A percentile compares a stretch with the other conserved stretches of the same genome.
These are phyloP conservation scores for Zaprionus ornatus DNA, from an alignment of 1,140 invertebrate genomes.

Conservation along the genomic window DNA sequence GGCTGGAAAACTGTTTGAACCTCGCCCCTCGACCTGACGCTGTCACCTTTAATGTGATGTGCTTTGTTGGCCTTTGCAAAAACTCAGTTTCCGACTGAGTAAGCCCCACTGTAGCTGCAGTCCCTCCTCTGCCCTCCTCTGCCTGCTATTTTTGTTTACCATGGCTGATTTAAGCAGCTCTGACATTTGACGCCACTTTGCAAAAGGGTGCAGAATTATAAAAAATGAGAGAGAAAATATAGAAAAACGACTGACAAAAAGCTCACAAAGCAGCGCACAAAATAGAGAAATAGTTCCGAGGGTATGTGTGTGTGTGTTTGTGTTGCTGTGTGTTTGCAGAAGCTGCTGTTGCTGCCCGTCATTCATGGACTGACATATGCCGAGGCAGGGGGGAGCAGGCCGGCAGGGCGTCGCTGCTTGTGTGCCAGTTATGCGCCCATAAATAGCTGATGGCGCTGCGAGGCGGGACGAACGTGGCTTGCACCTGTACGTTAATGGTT, in stretches of 20 bases:
- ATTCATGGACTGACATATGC: conserved; percentile 74
- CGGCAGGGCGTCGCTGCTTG: conserved; percentile 44
- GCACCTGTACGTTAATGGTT: conserved; percentile 67
- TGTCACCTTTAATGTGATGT: conserved; percentile 71
- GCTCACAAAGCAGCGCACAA: conserved; percentile 54
- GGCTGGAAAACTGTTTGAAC: background rate
- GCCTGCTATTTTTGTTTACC: conserved; percentile 33
- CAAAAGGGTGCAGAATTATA: conserved; percentile 28
- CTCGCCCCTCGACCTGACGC: conserved; percentile 6
- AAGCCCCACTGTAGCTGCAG: conserved; percentile 43
- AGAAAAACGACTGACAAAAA: conserved; percentile 36
- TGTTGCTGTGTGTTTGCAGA: conserved; percentile 30
- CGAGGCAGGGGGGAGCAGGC: conserved; percentile 9
- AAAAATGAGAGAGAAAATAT: conserved; percentile 33
- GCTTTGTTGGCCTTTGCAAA: conserved; percentile 74
- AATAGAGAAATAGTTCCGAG: conserved; percentile 56
- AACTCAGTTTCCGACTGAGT: conserved; percentile 55
- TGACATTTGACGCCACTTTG: conserved; percentile 80
- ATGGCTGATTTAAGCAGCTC: conserved; percentile 72
- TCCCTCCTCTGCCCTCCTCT: background rate
- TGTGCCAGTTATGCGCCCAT: conserved; percentile 74
- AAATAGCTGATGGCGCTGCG: conserved; percentile 65
- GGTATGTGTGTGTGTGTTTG: conserved; percentile 10
- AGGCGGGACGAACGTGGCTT: background rate
- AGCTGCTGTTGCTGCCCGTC: conserved; percentile 49